These are phyloP conservation scores for Dryococelus australis DNA, from an alignment of 2,888 invertebrate genomes.

Conservation along the genomic window DNA sequence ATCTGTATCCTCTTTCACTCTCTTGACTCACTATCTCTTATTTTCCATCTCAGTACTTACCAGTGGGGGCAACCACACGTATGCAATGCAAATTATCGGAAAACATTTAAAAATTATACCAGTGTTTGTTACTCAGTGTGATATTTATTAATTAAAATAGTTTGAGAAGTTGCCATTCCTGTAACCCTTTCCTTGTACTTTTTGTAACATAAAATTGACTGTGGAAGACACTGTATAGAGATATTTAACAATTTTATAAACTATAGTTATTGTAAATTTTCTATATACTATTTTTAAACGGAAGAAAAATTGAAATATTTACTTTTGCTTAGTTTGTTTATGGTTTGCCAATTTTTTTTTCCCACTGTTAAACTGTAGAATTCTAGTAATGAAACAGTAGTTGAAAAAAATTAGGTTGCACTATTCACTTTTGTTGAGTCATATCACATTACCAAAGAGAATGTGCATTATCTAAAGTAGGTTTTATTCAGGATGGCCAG, in stretches of 20 bases:
- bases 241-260: neutral
- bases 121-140: neutral
- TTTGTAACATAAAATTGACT: too few species aligned
- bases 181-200: too few species aligned
- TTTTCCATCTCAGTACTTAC: slow-evolving; percentile 36
- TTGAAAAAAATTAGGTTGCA: neutral
- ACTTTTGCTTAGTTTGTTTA: too few species aligned
- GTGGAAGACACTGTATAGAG: too few species aligned
- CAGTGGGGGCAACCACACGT: slow-evolving; percentile 38
- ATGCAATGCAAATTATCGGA: neutral
- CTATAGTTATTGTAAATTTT: neutral
- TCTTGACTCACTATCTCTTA: slow-evolving; percentile 16
- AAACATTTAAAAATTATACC: neutral
- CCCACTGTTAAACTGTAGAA: neutral
- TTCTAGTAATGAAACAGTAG: neutral
- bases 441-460: neutral
- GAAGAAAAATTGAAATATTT: neutral
- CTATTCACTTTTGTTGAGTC: neutral
- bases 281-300: neutral
- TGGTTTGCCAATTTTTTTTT: too few species aligned
- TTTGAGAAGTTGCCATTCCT: too few species aligned
- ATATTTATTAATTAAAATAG: neutral
- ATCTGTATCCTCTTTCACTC: neutral
- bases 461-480: neutral
- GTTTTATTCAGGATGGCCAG: neutral